Percentiles rank a stretch among this genome's conserved stretches.
These are phyloP conservation scores for Fulica atra DNA, from an alignment of 2,113 vertebrate genomes.

Conservation along the genomic window DNA sequence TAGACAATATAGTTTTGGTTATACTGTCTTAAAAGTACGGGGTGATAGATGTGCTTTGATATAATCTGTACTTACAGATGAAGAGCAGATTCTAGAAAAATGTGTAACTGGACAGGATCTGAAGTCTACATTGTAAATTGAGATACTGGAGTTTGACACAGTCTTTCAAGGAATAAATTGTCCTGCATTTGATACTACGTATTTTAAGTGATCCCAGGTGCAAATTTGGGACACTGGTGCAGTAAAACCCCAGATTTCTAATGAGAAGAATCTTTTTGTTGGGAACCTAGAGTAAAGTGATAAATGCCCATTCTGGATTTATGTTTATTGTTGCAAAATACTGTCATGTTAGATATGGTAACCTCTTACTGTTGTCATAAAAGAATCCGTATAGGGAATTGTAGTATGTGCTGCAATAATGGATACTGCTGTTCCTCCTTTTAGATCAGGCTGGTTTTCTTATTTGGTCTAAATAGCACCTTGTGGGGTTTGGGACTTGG, in stretches of 20 bases:
- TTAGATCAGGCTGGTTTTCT: neutral
- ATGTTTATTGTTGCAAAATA: neutral
- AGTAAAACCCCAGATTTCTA: neutral
- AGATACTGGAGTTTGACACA: neutral
- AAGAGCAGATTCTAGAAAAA: neutral
- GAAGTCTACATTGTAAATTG: neutral
- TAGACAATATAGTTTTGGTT: neutral
- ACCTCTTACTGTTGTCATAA: neutral
- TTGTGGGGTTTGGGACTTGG: neutral
- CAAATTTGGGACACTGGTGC: neutral
- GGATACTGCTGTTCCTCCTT: neutral
- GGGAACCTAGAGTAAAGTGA: neutral
- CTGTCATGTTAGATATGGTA: neutral
- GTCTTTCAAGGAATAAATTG: neutral
- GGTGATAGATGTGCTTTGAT: neutral
- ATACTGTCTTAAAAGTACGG: neutral
- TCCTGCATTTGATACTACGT: neutral
- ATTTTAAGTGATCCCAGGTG: neutral
- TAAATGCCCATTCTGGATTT: neutral
- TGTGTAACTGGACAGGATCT: neutral
- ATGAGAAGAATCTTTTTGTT: neutral
- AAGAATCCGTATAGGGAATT: neutral
- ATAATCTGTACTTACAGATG: neutral
- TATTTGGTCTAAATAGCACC: neutral
- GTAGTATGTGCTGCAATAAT: neutral